phyloP scores from a whole-genome alignment of 2,113 vertebrate genomes.

The Psettodes erumei region DNA sequence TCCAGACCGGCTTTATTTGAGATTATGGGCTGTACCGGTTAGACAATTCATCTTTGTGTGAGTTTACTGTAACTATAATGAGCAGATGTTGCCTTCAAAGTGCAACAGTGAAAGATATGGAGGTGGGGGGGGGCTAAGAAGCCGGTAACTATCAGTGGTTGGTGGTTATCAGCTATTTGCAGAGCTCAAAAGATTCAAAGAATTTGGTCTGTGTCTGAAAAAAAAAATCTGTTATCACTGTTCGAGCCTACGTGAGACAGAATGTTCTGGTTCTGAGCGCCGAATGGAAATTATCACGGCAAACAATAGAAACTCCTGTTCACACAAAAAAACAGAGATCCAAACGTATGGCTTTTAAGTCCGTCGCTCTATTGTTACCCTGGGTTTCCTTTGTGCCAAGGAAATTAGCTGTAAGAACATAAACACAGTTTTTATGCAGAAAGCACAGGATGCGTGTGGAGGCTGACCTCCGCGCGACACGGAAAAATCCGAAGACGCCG shows the following conservation, averaged over 20 bases:
- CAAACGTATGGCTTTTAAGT: constrained; percentile 28
- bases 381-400: constrained; percentile 10
- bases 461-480: constrained; percentile 8
- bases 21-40: neutral
- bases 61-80: too few relatives aligned
- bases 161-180: constrained; percentile 22
- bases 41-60: neutral
- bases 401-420: constrained; percentile 23
- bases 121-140: neutral
- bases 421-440: neutral
- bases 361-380: constrained; percentile 6
- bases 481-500: neutral
- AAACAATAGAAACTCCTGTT: constrained; percentile 21
- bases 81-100: constrained; percentile 12
- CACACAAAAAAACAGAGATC: neutral
- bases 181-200: neutral
- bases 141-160: neutral
- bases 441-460: constrained; percentile 19
- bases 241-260: constrained; percentile 5
- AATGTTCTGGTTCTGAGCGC: neutral
- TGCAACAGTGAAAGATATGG: neutral
- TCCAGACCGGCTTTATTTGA: constrained; percentile 9
- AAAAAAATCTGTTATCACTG: neutral
- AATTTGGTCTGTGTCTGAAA: neutral
- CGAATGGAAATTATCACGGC: neutral